Evolutionary conservation across 2,113 vertebrate species (phyloP).

Genomic region (Equus przewalskii): DNA sequence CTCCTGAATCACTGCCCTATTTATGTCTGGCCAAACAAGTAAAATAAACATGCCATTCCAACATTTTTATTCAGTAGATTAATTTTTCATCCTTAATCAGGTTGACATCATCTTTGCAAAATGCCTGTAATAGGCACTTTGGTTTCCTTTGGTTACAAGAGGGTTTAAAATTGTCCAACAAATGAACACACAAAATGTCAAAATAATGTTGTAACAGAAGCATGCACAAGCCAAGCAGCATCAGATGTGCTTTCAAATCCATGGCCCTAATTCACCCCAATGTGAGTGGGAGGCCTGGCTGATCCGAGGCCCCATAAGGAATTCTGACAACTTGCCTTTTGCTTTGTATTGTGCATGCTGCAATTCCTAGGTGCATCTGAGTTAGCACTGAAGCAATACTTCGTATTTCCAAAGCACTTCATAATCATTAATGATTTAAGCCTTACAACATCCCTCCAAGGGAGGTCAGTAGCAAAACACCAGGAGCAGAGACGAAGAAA

Average conservation of each 20-base stretch:
- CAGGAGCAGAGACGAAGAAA: slow-evolving; percentile 37
- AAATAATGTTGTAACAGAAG: slow-evolving; percentile 59
- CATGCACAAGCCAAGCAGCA: slow-evolving; percentile 37
- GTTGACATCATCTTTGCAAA: slow-evolving; percentile 62
- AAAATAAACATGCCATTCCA: slow-evolving; percentile 43
- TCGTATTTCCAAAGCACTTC: slow-evolving; percentile 66
- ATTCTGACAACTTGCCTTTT: slow-evolving; percentile 48
- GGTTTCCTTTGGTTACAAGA: slow-evolving; percentile 62
- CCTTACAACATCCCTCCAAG: slow-evolving; percentile 55
- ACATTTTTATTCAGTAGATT: slow-evolving; percentile 47
- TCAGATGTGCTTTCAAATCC: slow-evolving; percentile 44
- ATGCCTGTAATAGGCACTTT: slow-evolving; percentile 61
- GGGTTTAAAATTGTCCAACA: slow-evolving; percentile 56
- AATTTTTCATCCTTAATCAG: slow-evolving; percentile 54
- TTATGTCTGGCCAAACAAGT: slow-evolving; percentile 33
- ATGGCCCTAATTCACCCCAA: slow-evolving; percentile 48
- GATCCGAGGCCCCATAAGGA: neutral
- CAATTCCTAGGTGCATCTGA: slow-evolving; percentile 16
- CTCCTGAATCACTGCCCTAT: neutral
- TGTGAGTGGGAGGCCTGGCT: slow-evolving; percentile 27
- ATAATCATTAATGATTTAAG: slow-evolving; percentile 73
- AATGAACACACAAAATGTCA: slow-evolving; percentile 73
- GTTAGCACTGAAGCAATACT: slow-evolving; percentile 34
- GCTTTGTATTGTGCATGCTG: neutral
- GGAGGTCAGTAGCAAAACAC: slow-evolving; percentile 70